Percentiles rank a stretch among this genome's conserved stretches.
These are phyloP conservation scores for Platycheirus albimanus DNA, from an alignment of 2,888 invertebrate genomes.

Conservation along the genomic window DNA sequence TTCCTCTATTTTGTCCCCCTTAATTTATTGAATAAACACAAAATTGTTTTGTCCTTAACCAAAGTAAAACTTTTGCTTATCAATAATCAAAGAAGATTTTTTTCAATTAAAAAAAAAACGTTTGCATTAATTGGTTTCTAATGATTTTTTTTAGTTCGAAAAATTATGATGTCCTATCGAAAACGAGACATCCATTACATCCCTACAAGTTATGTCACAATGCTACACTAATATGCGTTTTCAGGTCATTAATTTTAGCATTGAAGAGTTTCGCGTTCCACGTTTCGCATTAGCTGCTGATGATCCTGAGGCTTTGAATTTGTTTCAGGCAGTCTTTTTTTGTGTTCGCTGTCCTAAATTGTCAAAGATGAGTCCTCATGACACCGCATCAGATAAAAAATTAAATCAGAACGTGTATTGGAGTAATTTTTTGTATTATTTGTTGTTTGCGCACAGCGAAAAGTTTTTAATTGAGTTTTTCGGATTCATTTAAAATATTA, in stretches of 20 bases:
- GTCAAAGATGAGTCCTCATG: conserved; percentile 43
- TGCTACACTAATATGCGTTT: conserved; percentile 51
- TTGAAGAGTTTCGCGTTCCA: not conserved
- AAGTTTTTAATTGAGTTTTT: conserved; percentile 39
- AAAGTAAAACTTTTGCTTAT: no score
- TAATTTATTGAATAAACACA: no score
- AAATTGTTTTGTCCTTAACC: no score
- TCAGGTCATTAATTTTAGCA: conserved; percentile 55
- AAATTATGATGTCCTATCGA: no score
- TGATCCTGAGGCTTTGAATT: conserved; percentile 38
- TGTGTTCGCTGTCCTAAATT: conserved; percentile 44
- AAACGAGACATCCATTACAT: not conserved
- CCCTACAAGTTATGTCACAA: conserved; percentile 32
- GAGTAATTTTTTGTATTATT: not conserved
- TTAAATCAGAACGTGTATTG: conserved; percentile 32
- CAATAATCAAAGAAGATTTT: no score
- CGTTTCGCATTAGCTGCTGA: no score
- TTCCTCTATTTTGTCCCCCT: no score
- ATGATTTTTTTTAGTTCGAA: no score
- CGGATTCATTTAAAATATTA: conserved; percentile 10
- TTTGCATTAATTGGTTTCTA: no score
- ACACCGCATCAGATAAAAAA: conserved; percentile 49
- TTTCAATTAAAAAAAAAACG: no score
- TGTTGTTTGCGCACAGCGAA: conserved; percentile 3
- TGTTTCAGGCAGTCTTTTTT: conserved; percentile 49